phyloP scores from a whole-genome alignment of 2,113 vertebrate species.

The Mesitornis unicolor region DNA sequence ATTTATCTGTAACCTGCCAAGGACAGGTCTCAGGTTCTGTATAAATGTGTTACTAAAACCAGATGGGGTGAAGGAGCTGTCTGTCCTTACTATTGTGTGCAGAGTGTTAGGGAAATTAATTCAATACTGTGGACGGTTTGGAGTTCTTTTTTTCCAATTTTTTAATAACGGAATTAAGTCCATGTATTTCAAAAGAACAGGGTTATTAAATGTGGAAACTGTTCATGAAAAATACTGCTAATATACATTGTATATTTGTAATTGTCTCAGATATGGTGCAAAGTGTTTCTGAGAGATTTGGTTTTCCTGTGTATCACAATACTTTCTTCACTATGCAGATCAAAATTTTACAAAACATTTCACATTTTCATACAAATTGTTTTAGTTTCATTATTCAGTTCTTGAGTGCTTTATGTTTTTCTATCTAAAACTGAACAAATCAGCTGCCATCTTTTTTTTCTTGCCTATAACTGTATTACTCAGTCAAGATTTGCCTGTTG shows the following conservation, averaged over 20 bases:
- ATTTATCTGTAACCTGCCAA: background rate
- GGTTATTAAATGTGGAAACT: background rate
- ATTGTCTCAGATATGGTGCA: background rate
- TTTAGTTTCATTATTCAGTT: background rate
- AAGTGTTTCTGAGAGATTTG: background rate
- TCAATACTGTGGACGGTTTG: background rate
- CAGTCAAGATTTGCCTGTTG: background rate
- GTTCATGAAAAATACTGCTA: background rate
- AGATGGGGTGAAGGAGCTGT: background rate
- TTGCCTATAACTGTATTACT: background rate
- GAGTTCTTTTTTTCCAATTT: accelerated
- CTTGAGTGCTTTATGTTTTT: background rate
- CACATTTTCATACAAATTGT: background rate
- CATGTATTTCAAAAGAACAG: background rate
- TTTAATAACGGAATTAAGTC: background rate
- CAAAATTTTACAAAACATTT: background rate
- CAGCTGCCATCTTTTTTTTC: background rate
- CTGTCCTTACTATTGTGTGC: background rate
- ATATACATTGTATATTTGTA: background rate
- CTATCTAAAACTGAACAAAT: background rate
- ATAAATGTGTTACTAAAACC: background rate
- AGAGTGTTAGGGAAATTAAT: background rate
- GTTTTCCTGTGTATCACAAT: background rate
- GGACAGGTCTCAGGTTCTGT: background rate
- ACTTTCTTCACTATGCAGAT: background rate